Base-by-base conservation (phyloP, 2,113 vertebrate genomes). In the Nothobranchius kuhntae region DNA sequence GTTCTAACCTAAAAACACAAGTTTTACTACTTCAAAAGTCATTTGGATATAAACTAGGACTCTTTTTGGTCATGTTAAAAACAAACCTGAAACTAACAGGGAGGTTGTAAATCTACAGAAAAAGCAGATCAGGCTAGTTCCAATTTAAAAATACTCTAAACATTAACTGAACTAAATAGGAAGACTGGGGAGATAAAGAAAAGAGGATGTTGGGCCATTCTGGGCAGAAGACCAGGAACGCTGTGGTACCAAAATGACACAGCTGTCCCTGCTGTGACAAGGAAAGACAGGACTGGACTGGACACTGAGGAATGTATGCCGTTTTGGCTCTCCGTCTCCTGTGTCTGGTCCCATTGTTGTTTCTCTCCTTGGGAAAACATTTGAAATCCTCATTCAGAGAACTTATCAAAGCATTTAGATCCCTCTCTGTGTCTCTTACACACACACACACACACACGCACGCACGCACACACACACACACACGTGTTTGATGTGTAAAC, bases 171-270 rank as follows among this genome's bases (percentile, higher is more conserved):
- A 61, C 1, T 24, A 15, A 36, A 62, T 6, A 17, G 14, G 0
- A 38, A 45, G 3, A 59, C 63, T 30, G 57, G 54, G 40, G 47
- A 52, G 51, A 38, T 13, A n/a, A 53, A 51, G 8, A 35, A 71
- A 48, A 44, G 24, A 59, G 59, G 55, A 65, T 30, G 15, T 17
- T 48, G 65, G 51, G 65, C 87, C 85, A 80, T 86, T 87, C 82
- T 54, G 71, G 84, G 73, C 71, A 15, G 44, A 38, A 71, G 75
- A 57, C 82, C 78, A 76, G 76, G 81, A 81, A 53, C 57, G 40
- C 58, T 78, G 77, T 62, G 83, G 78, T 82, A 63, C 53, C 44
- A 77, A 86, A 89, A 89, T 87, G 85, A 87, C 81, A 87, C 86
- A 77, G 85, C 82, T 77, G 85, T 85, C 78, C 78, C 60, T 46